Evolutionary conservation across 1,140 invertebrate genomes (phyloP), one percentile per base, ranked within the genome.

Genomic region (Trichoplusia ni): DNA sequence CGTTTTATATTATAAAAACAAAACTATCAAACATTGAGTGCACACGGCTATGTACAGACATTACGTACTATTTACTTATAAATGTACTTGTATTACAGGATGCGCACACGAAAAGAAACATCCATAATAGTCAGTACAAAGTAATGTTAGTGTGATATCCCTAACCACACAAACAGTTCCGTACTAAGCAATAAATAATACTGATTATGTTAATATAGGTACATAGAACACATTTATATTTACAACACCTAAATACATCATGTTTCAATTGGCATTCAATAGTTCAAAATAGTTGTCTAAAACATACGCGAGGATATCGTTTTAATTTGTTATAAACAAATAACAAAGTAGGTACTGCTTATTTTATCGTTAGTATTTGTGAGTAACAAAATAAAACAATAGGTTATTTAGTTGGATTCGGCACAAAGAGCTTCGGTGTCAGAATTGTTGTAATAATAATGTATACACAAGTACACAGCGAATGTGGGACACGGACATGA

Each of bases 161-260:
- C 42, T 46, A 46, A 19, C 21, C 42, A 46, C 42, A 25, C 42
- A 13, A 46, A 11, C 27, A 21, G 38, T 21, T 42, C 21, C 38
- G 16, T 42, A 46, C 23, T n/a, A 25, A 46, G 21, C 23, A 27
- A 46, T 46, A 46, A 46, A 46, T 46, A 46, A 46, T 46, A 46
- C 42, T 46, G 42, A 46, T 46, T 27, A 46, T 23, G 21, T 27
- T 27, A 27, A 27, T 42, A 40, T 16, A 14, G 1, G 14, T 42
- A 21, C 18, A 21, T 42, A 42, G 38, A 42, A 42, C 18, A 42
- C 38, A n/a, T n/a, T 19, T 2, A 42, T 42, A 42, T 42, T 42
- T 42, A 42, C 38, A 42, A n/a, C n/a, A n/a, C n/a, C 18, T 33
- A 37, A 14, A 7, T 37, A 42, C 5, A n/a, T 42, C n/a, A 42